A percentile compares a stretch with the other conserved stretches of the same genome.
Evolutionary conservation across 2,888 invertebrate genomes (phyloP).

Genomic region (Callimorpha dominula): DNA sequence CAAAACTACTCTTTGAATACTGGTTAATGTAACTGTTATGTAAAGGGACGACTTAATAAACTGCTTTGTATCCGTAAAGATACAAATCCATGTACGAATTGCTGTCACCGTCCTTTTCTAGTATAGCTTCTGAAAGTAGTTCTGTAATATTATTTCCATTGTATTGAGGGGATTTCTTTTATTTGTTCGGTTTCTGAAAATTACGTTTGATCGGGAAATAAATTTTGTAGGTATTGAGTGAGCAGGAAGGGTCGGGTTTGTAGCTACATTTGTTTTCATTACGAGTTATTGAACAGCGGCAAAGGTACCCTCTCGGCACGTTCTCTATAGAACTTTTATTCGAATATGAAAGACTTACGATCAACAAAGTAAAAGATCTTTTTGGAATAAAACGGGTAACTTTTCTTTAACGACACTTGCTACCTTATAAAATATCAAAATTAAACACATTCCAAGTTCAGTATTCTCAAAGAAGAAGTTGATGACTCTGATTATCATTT

Average conservation of each 20-base stretch:
- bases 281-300: conserved; percentile 72
- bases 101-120: background rate
- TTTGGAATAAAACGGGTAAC: conserved; percentile 32
- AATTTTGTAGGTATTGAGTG: conserved; percentile 65
- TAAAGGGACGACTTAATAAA: conserved; percentile 18
- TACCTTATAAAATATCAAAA: conserved; percentile 17
- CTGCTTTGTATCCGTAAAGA: background rate
- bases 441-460: conserved; percentile 25
- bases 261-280: conserved; percentile 79
- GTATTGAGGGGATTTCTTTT: conserved; percentile 44
- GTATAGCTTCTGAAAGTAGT: background rate
- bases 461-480: conserved; percentile 25
- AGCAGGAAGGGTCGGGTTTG: conserved; percentile 72
- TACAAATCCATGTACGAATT: background rate
- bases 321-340: conserved; percentile 65
- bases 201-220: conserved; percentile 68
- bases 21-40: conserved; percentile 24
- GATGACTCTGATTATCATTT: conserved; percentile 32
- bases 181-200: conserved; percentile 60
- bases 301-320: conserved; percentile 59
- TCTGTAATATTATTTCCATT: conserved; percentile 26
- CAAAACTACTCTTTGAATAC: conserved; percentile 35
- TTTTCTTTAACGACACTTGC: conserved; percentile 25
- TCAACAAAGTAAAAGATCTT: conserved; percentile 43
- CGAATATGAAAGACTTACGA: conserved; percentile 64